Evolutionary conservation across 2,888 invertebrate genomes (phyloP).

Genomic region (Diarsia mendica): DNA sequence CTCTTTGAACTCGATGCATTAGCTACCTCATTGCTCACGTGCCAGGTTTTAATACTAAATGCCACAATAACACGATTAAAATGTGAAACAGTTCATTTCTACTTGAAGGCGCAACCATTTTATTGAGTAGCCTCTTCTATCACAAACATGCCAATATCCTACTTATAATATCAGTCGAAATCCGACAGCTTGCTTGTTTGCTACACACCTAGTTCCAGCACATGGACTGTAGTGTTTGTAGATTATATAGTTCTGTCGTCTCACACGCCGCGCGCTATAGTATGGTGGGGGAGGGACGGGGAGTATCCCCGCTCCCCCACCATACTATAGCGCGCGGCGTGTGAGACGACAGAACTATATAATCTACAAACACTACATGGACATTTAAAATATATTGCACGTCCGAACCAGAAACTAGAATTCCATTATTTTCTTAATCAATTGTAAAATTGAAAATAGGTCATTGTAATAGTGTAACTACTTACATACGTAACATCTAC

Average conservation of each 20-base stretch:
- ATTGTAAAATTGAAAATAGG: constrained; percentile 30
- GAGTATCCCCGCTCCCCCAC: no score
- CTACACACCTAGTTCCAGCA: constrained; percentile 38
- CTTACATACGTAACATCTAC: constrained; percentile 44
- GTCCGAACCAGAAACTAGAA: constrained; percentile 25
- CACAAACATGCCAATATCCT: constrained; percentile 75
- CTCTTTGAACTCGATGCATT: constrained; percentile 56
- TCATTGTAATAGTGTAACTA: constrained; percentile 32
- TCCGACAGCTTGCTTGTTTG: constrained; percentile 67
- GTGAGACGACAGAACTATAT: no score
- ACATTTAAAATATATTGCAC: constrained; percentile 17
- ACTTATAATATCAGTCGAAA: constrained; percentile 76
- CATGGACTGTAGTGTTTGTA: no score
- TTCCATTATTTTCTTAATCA: constrained; percentile 29
- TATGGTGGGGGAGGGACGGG: no score
- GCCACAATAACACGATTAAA: constrained; percentile 74
- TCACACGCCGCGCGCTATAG: no score
- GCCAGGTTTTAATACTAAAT: constrained; percentile 79
- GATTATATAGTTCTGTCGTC: no score
- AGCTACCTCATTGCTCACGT: constrained; percentile 68
- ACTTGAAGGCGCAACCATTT: constrained; percentile 63
- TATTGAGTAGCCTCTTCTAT: constrained; percentile 72
- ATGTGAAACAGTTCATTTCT: constrained; percentile 68
- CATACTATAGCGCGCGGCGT: no score
- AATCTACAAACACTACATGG: no score